A percentile compares a stretch with the other conserved stretches of the same genome.
phyloP scores from a whole-genome alignment of 2,888 invertebrate species.

The Stenoptilia bipunctidactyla region DNA sequence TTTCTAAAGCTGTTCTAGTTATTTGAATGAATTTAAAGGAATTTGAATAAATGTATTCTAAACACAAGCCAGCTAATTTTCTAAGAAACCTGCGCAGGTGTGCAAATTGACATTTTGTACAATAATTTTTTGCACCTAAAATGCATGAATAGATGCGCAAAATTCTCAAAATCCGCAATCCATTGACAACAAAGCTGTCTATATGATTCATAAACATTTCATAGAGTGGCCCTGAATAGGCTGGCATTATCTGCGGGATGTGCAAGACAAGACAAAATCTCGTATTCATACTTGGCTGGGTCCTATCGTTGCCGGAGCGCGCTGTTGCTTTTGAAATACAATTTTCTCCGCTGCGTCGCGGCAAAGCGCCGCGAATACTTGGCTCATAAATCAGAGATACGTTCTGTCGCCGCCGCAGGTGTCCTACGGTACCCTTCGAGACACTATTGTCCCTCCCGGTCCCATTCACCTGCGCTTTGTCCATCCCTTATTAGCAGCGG shows the following conservation, averaged over 20 bases:
- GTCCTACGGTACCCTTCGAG: conserved; percentile 30
- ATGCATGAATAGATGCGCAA: background rate
- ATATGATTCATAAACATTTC: conserved; percentile 20
- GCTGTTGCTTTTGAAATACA: conserved; percentile 39
- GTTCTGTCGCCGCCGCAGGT: conserved; percentile 39
- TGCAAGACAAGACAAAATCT: conserved; percentile 27
- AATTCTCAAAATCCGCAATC: conserved; percentile 26
- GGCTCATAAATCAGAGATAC: conserved; percentile 43
- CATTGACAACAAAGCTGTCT: conserved; percentile 10
- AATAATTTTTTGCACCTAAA: too few species aligned
- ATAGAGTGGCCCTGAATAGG: conserved; percentile 4
- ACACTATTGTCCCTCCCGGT: conserved; percentile 30
- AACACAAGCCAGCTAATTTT: too few species aligned
- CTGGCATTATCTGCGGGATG: background rate
- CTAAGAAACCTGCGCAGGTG: too few species aligned
- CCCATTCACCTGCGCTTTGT: conserved; percentile 45
- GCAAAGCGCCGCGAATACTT: conserved; percentile 28
- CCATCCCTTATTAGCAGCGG: conserved; percentile 40
- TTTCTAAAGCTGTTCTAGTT: too few species aligned
- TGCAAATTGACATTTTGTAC: too few species aligned
- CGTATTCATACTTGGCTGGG: conserved; percentile 32
- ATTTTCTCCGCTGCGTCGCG: conserved; percentile 48
- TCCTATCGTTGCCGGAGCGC: conserved; percentile 29
- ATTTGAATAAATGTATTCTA: too few species aligned
- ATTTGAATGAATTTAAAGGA: too few species aligned